These are phyloP conservation scores for Tachina fera DNA, from an alignment of 2,888 invertebrate species.

Conservation along the genomic window DNA sequence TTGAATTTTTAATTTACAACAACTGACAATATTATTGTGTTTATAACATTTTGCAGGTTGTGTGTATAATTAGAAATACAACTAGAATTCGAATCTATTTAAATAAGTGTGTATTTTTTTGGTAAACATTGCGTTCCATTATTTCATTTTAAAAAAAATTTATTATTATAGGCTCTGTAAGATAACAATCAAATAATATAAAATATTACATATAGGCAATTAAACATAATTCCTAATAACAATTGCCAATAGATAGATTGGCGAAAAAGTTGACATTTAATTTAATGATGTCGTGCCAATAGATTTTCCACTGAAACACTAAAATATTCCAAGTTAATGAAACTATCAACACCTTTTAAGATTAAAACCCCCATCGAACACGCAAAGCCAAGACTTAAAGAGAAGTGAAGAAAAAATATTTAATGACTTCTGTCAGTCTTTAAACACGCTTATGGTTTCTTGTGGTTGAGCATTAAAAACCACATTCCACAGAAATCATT, in stretches of 20 bases:
- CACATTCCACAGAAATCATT: too few species aligned
- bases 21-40: too few species aligned
- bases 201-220: slow-evolving; percentile 13
- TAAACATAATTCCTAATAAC: not conserved
- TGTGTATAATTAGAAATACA: too few species aligned
- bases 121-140: not conserved
- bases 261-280: slow-evolving; percentile 10
- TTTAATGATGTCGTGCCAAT: not conserved
- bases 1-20: too few species aligned
- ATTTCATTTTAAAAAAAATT: not conserved
- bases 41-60: too few species aligned
- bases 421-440: too few species aligned
- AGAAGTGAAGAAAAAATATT: not conserved
- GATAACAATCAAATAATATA: not conserved
- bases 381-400: slow-evolving; percentile 8
- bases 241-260: not conserved
- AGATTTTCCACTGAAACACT: not conserved
- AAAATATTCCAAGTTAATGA: slow-evolving; percentile 7
- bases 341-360: slow-evolving; percentile 11
- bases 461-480: too few species aligned
- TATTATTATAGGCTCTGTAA: not conserved
- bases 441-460: too few species aligned
- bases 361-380: slow-evolving; percentile 12
- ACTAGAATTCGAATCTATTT: too few species aligned
- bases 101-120: too few species aligned